Conservation (phyloP, 2,797 vertebrate genomes). For the Pangasius sanitwongsei region DNA sequence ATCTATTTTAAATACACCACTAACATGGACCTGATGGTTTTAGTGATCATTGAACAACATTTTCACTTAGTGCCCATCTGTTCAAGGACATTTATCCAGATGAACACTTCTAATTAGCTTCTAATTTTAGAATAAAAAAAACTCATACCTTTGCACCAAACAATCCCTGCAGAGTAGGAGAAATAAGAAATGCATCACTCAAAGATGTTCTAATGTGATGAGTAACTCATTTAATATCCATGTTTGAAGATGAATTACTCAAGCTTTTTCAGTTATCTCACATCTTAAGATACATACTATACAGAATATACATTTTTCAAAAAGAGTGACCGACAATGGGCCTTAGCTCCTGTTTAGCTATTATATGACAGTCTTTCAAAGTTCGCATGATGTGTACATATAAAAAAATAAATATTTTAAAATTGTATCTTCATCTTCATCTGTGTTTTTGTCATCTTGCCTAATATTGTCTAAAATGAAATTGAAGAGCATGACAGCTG, state of each 20-base stretch:
- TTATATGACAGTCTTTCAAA: background rate
- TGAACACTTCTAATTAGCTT: background rate
- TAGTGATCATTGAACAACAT: background rate
- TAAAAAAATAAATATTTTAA: background rate
- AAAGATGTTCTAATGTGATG: background rate
- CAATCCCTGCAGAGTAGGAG: constrained; percentile 73
- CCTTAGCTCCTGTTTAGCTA: background rate
- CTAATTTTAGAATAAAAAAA: background rate
- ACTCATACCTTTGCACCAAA: constrained; percentile 82
- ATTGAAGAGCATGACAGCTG: background rate
- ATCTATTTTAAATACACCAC: background rate
- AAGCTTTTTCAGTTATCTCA: too few relatives aligned
- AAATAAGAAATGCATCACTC: constrained; percentile 48
- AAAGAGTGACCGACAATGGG: background rate
- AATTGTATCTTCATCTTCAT: background rate
- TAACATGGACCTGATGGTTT: background rate
- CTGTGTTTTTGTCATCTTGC: background rate
- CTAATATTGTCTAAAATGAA: background rate
- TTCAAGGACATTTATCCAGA: background rate
- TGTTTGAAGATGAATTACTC: constrained; percentile 38
- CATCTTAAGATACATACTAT: background rate
- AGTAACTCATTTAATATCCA: constrained; percentile 40
- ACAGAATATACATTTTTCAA: background rate
- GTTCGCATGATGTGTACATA: background rate
- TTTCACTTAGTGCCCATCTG: background rate